Percentiles rank a stretch among this genome's conserved stretches.
These are phyloP conservation scores for Hemiscyllium ocellatum DNA, from an alignment of 2,113 vertebrate species.

Conservation along the genomic window DNA sequence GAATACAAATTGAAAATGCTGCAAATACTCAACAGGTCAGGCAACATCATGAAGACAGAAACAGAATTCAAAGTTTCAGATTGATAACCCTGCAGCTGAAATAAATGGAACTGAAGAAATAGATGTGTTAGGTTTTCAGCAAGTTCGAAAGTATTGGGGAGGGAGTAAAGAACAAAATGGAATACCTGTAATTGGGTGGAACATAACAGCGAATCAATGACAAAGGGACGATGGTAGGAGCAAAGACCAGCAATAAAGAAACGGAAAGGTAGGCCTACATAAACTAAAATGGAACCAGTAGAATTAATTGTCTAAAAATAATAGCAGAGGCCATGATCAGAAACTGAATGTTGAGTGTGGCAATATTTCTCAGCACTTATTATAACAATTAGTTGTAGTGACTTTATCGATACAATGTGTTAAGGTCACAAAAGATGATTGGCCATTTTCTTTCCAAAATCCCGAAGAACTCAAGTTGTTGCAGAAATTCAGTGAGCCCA, in stretches of 20 bases:
- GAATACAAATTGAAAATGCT: too few species aligned
- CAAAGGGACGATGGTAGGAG: background rate
- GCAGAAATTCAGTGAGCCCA: background rate
- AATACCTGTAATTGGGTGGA: background rate
- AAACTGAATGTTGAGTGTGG: background rate
- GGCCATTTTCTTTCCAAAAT: background rate
- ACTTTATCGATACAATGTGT: background rate
- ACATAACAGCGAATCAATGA: background rate
- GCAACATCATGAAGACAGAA: too few species aligned
- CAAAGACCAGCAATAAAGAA: background rate
- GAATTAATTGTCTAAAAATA: background rate
- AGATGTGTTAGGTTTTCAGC: background rate
- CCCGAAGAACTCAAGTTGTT: background rate
- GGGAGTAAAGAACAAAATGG: background rate
- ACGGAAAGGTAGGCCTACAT: too few species aligned
- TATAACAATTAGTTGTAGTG: background rate
- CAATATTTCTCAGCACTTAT: background rate
- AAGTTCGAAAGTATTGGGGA: background rate
- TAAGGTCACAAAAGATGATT: background rate
- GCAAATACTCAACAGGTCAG: too few species aligned
- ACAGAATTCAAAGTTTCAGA: too few species aligned
- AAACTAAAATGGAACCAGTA: background rate
- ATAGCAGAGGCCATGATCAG: background rate
- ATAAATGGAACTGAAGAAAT: too few species aligned
- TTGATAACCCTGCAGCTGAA: too few species aligned